A percentile compares a stretch with the other conserved stretches of the same genome.
phyloP scores from a whole-genome alignment of 2,113 vertebrate genomes.

The Ictidomys tridecemlineatus region DNA sequence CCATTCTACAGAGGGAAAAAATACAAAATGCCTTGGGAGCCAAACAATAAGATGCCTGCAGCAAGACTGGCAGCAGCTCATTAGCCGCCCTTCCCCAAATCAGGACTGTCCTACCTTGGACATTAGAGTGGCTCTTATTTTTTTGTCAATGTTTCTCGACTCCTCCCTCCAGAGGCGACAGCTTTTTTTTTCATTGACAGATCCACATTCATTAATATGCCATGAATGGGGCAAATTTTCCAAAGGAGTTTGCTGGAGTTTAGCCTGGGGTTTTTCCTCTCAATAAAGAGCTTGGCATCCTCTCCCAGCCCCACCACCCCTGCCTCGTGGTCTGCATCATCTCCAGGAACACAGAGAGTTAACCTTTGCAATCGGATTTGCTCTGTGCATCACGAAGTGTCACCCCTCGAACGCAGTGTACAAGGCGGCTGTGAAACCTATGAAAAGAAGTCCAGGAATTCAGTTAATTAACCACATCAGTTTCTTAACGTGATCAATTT shows the following conservation, averaged over 20 bases:
- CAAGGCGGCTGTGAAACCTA: conserved; percentile 93
- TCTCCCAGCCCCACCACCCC: not conserved
- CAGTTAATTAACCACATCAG: conserved; percentile 99
- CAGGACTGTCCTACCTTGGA: not conserved
- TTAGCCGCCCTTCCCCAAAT: no score
- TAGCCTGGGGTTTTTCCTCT: not conserved
- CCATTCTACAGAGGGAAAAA: conserved; percentile 40
- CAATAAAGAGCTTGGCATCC: not conserved
- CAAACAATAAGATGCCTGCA: not conserved
- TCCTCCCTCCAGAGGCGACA: not conserved
- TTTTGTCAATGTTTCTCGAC: not conserved
- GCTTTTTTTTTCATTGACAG: not conserved
- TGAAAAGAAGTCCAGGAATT: conserved; percentile 95
- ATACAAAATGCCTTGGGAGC: not conserved
- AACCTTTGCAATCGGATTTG: conserved; percentile 88
- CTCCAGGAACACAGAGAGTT: conserved; percentile 83
- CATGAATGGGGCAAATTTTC: not conserved
- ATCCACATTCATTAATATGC: not conserved
- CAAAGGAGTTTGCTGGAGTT: not conserved
- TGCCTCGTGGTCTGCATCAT: not conserved
- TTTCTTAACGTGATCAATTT: conserved; percentile 99
- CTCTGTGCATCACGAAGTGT: conserved; percentile 82
- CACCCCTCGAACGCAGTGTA: conserved; percentile 90
- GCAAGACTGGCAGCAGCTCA: not conserved
- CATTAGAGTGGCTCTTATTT: not conserved